phyloP scores from a whole-genome alignment of 2,797 vertebrate genomes.

The Nannoperca australis region DNA sequence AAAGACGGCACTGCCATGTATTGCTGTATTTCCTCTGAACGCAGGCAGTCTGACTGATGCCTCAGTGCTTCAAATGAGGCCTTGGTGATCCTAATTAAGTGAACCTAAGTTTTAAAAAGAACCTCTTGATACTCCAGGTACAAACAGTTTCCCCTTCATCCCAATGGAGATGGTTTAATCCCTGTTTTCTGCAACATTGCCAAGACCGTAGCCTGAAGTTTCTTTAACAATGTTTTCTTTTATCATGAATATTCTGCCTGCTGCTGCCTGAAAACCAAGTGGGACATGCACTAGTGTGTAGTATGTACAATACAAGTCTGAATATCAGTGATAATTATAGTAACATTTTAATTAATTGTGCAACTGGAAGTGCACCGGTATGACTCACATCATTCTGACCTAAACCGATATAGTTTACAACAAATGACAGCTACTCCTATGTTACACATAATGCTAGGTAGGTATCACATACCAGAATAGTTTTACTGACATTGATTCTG shows the following conservation, averaged over 20 bases:
- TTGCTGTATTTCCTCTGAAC: conserved; percentile 34
- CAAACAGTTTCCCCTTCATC: conserved; percentile 52
- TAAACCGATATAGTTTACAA: background rate
- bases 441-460: background rate
- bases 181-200: conserved; percentile 28
- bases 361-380: background rate
- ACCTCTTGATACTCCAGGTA: conserved; percentile 53
- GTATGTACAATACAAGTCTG: background rate
- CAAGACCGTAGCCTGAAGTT: conserved; percentile 23
- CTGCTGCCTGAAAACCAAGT: conserved; percentile 14
- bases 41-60: conserved; percentile 48
- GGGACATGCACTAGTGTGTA: background rate
- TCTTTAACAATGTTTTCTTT: conserved; percentile 36
- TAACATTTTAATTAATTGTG: background rate
- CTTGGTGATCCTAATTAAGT: conserved; percentile 63
- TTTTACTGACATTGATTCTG: background rate
- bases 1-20: conserved; percentile 27
- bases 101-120: conserved; percentile 55
- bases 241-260: conserved; percentile 1
- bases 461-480: no score
- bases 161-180: conserved; percentile 47
- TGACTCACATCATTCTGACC: background rate
- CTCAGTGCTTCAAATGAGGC: conserved; percentile 50
- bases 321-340: background rate
- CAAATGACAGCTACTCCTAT: background rate